Percentiles rank a stretch among this genome's conserved stretches.
These are phyloP conservation scores for Eunapius fragilis DNA, from an alignment of 37 sponge, comb jelly and placozoan species.

Conservation along the genomic window DNA sequence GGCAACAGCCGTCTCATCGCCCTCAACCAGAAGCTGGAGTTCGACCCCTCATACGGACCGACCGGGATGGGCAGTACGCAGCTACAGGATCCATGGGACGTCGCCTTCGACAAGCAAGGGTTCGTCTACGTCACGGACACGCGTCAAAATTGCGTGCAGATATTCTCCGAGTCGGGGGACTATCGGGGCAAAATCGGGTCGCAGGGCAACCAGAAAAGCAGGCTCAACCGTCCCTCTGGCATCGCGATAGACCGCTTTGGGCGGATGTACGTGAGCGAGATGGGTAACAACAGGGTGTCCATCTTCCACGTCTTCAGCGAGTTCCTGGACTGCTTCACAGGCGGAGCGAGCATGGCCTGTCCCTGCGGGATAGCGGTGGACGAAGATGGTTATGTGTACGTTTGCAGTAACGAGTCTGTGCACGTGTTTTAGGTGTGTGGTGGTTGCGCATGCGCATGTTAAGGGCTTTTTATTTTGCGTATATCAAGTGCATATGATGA, in stretches of 20 bases:
- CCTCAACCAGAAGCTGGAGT: constrained; percentile 24
- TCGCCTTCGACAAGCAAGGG: constrained; percentile 53
- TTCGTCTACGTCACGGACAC: constrained; percentile 54
- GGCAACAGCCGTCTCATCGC: constrained; percentile 52
- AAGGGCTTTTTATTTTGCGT: too few relatives aligned
- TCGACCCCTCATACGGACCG: constrained; percentile 20
- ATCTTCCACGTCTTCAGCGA: constrained; percentile 60
- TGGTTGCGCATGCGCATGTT: background rate
- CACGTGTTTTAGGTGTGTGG: constrained; percentile 39
- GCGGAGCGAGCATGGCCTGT: constrained; percentile 63
- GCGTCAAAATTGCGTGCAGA: constrained; percentile 40
- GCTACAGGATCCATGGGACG: constrained; percentile 55
- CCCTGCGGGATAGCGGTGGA: constrained; percentile 52
- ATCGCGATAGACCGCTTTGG: constrained; percentile 56
- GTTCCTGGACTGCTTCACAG: constrained; percentile 65
- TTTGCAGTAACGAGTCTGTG: constrained; percentile 33
- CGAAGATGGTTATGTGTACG: constrained; percentile 62
- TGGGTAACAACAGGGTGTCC: constrained; percentile 60
- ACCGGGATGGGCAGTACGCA: background rate
- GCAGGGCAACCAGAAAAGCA: constrained; percentile 58
- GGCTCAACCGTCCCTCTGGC: constrained; percentile 56
- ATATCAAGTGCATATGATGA: too few relatives aligned
- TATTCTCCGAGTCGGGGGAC: constrained; percentile 29
- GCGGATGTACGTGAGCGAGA: constrained; percentile 59
- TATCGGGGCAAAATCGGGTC: constrained; percentile 56